A percentile compares a stretch with the other conserved stretches of the same genome.
These are phyloP conservation scores for Lordiphosa fenestrarum DNA, from an alignment of 2,888 invertebrate species.

Conservation along the genomic window DNA sequence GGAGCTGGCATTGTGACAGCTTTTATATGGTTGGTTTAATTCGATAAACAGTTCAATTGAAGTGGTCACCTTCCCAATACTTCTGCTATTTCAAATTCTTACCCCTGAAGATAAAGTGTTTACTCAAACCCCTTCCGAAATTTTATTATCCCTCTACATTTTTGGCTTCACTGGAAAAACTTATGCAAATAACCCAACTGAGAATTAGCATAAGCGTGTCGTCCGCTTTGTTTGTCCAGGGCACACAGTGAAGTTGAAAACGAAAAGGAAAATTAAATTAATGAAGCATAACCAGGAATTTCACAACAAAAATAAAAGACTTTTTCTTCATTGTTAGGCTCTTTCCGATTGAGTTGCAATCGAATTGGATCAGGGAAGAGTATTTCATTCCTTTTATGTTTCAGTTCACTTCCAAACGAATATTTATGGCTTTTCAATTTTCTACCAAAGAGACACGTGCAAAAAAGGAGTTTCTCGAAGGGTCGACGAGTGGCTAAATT, in stretches of 20 bases:
- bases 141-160: too few species aligned
- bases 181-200: neutral
- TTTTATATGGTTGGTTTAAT: too few species aligned
- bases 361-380: constrained; percentile 12
- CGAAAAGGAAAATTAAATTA: constrained; percentile 60
- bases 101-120: too few species aligned
- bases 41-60: too few species aligned
- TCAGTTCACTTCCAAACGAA: constrained; percentile 19
- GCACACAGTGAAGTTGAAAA: constrained; percentile 15
- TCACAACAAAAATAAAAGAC: constrained; percentile 44
- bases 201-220: constrained; percentile 61
- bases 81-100: too few species aligned
- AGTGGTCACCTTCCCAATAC: too few species aligned
- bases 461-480: constrained; percentile 15
- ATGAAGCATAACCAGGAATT: constrained; percentile 58
- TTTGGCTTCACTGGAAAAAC: too few species aligned
- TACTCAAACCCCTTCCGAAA: too few species aligned
- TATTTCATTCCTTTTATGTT: constrained; percentile 52
- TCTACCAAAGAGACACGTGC: constrained; percentile 40
- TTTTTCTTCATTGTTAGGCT: constrained; percentile 39
- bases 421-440: constrained; percentile 67
- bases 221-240: constrained; percentile 34
- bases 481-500: constrained; percentile 27
- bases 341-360: constrained; percentile 49
- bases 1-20: too few species aligned